Percentiles rank a stretch among this genome's conserved stretches.
Evolutionary conservation across 2,888 invertebrate species (phyloP).

Genomic region (Apamea epomidion): DNA sequence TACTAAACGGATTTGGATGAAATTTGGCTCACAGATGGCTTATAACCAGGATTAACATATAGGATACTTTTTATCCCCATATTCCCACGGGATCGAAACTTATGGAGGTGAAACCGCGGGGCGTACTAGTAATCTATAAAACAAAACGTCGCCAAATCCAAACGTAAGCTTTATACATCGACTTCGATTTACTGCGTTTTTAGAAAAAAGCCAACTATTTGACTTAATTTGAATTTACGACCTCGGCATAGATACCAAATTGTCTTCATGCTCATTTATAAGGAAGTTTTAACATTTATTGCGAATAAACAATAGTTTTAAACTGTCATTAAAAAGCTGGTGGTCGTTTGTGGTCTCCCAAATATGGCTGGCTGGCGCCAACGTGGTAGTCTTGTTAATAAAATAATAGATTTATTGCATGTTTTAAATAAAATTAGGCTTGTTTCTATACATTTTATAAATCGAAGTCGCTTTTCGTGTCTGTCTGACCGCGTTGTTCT

Average conservation of each 20-base stretch:
- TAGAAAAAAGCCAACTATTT: conserved; percentile 42
- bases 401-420: conserved; percentile 58
- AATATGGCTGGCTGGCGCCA: conserved; percentile 64
- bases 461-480: background rate
- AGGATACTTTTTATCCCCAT: too few relatives aligned
- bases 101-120: too few relatives aligned
- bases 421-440: conserved; percentile 37
- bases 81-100: too few relatives aligned
- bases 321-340: conserved; percentile 38
- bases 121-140: background rate
- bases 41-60: too few relatives aligned
- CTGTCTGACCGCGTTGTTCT: background rate
- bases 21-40: too few relatives aligned
- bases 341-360: conserved; percentile 61
- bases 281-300: conserved; percentile 46
- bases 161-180: conserved; percentile 4
- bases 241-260: conserved; percentile 32
- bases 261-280: conserved; percentile 52
- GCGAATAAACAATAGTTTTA: conserved; percentile 55
- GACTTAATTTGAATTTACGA: conserved; percentile 53
- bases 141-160: conserved; percentile 12
- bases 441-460: background rate
- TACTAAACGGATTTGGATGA: too few relatives aligned
- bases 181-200: conserved; percentile 24
- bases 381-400: conserved; percentile 38